Base-by-base conservation (phyloP, 2,888 invertebrate species). In the Platycheirus albimanus region DNA sequence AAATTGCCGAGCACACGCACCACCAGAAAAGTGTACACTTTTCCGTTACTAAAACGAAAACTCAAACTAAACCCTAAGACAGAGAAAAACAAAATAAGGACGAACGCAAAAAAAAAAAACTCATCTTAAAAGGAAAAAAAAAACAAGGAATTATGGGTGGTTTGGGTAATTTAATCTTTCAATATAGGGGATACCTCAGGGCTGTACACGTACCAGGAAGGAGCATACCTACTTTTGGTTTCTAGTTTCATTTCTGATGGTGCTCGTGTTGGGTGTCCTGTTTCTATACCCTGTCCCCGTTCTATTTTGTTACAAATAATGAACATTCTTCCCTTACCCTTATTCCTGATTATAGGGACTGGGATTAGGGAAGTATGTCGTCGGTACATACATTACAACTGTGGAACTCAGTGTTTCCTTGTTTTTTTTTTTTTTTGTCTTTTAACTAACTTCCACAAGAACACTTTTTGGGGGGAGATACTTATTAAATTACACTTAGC, bases 401-500 rank as follows among this genome's bases (percentile, higher is more conserved):
- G 1, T n/a, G n/a, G n/a, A n/a, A n/a, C n/a, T n/a, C n/a, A n/a
- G n/a, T n/a, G n/a, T n/a, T n/a, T n/a, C n/a, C n/a, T n/a, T n/a
- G n/a, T n/a, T n/a, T n/a, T n/a, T n/a, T n/a, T n/a, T n/a, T n/a
- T n/a, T n/a, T n/a, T n/a, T n/a, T n/a, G n/a, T 28, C 13, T 30
- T 43, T 24, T 43, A 2, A 45, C 5, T 43, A 24, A 45, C 30
- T 30, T 30, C 19, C 30, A 45, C 17, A 30, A 5, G 45, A 38
- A 4, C 11, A 41, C 15, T 43, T 36, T 20, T 8, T 5, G 11
- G 10, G 11, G 10, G 13, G 8, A 17, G 52, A 63, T 43, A 64
- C 36, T 67, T 52, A 80, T 75, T 75, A 76, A 75, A 76, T 70
- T 64, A 45, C 64, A 70, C 24, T 70, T 58, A 51, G 51, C 10